A percentile compares a stretch with the other conserved stretches of the same genome.
Evolutionary conservation across 2,888 invertebrate genomes (phyloP).

Genomic region (Ophonus ardosiacus): DNA sequence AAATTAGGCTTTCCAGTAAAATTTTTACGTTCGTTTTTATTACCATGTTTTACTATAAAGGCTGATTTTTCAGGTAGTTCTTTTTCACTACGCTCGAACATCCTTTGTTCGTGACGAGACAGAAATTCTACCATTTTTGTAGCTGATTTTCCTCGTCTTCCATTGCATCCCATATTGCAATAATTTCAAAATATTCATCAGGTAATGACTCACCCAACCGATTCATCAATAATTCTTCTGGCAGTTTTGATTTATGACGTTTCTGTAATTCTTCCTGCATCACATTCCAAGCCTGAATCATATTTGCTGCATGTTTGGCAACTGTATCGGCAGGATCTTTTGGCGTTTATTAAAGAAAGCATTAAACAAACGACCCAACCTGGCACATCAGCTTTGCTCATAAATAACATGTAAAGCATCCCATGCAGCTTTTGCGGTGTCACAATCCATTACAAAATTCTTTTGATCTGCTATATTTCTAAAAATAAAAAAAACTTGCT

Average conservation of each 20-base stretch:
- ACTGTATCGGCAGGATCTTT: background rate
- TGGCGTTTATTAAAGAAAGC: background rate
- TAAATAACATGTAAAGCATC: background rate
- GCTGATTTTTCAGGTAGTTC: background rate
- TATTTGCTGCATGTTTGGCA: slow-evolving; percentile 1
- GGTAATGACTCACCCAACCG: background rate
- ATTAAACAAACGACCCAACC: background rate
- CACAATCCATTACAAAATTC: background rate
- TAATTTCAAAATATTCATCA: slow-evolving; percentile 3
- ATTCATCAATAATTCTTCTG: background rate
- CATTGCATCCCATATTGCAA: background rate
- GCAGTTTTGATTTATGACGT: background rate
- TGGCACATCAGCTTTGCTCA: slow-evolving; percentile 4
- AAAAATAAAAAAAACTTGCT: background rate
- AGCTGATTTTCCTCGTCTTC: background rate
- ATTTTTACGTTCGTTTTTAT: background rate
- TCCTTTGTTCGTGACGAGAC: no score
- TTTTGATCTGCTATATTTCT: slow-evolving; percentile 9
- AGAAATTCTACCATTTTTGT: slow-evolving; percentile 9
- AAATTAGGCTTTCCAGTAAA: background rate
- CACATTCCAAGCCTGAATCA: background rate
- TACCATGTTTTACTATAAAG: background rate
- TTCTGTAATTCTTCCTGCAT: background rate
- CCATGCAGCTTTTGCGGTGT: background rate
- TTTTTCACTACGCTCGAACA: no score